Conservation (phyloP, 1,140 invertebrate genomes). For the Metaphire vulgaris region DNA sequence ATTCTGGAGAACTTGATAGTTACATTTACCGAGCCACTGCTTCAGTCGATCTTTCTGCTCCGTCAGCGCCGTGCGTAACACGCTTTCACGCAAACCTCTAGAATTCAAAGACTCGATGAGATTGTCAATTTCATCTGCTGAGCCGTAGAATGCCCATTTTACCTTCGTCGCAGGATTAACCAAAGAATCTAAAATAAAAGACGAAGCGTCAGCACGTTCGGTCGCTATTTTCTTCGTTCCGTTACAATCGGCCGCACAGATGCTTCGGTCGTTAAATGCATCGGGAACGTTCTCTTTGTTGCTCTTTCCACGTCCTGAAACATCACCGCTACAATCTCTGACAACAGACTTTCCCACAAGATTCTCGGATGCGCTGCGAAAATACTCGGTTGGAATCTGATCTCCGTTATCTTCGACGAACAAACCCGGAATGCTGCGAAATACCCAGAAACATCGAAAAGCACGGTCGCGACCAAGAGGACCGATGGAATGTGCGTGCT, state of each 20-base stretch:
- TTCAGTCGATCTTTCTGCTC: conserved; percentile 47
- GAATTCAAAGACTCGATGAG: conserved; percentile 66
- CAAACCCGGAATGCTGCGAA: conserved; percentile 71
- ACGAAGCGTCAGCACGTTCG: background rate
- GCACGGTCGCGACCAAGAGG: conserved; percentile 72
- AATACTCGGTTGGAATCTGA: conserved; percentile 33
- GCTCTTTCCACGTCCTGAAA: conserved; percentile 50
- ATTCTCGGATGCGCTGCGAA: conserved; percentile 21
- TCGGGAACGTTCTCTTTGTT: conserved; percentile 67
- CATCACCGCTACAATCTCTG: conserved; percentile 32
- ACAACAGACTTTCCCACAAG: background rate
- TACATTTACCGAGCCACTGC: background rate
- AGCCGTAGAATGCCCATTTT: conserved; percentile 68
- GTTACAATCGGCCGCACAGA: background rate
- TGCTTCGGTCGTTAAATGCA: conserved; percentile 17
- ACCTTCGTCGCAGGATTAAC: conserved; percentile 32
- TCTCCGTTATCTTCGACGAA: conserved; percentile 53
- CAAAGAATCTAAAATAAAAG: too few relatives aligned
- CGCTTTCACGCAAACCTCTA: conserved; percentile 67
- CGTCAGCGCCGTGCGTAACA: conserved; percentile 62
- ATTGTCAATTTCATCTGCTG: conserved; percentile 62
- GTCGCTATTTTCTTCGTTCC: background rate
- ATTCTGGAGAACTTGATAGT: background rate
- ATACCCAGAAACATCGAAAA: conserved; percentile 76
- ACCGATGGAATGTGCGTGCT: conserved; percentile 53